Evolutionary conservation across 2,797 vertebrate species (phyloP), one percentile per base, ranked within the genome.

Genomic region (Adelosebastes latens): DNA sequence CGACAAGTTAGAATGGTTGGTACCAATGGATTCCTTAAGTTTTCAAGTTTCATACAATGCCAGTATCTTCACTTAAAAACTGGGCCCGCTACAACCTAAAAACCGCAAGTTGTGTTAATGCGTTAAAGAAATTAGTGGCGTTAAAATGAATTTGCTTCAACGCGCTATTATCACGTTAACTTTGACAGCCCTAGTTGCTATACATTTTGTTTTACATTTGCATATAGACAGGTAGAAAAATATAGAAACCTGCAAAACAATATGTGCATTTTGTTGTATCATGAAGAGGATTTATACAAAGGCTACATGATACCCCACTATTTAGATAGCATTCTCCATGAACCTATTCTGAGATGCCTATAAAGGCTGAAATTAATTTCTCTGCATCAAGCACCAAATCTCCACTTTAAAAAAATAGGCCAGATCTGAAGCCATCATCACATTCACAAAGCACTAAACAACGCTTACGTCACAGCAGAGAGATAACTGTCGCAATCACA

Each of bases 401-500:
- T 52, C 9, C 13, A 39, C 61, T 64, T 68, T 32, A 16, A 32
- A 68, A 46, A 46, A 36, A 67, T 1, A n/a, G 36, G 32, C 59
- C 58, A 81, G 67, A 62, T 85, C 65, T 72, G 42, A 78, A 76
- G 72, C 83, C 69, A 61, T 64, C 46, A 55, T 34, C 22, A 71
- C 31, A 83, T n/a, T 64, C 68, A 79, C 58, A 69, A 68, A 81
- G 72, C 65, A 42, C 75, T 27, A 76, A 87, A 83, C 76, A 80
- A 72, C 22, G 4, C 74, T 88, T 82, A 68, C 76, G 83, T 78
- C 80, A 81, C 62, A 59, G 10, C 16, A 5, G 70, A 61, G 75
- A 82, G 29, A 86, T 85, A 80, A 60, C 60, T 56, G 80, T 90
- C 4, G 69, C 90, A 92, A 92, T 88, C 82, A 22, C 86, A 77